Evolutionary conservation across 1,140 invertebrate genomes (phyloP), one percentile per base, ranked within the genome.

Genomic region (Drosophila nasuta): DNA sequence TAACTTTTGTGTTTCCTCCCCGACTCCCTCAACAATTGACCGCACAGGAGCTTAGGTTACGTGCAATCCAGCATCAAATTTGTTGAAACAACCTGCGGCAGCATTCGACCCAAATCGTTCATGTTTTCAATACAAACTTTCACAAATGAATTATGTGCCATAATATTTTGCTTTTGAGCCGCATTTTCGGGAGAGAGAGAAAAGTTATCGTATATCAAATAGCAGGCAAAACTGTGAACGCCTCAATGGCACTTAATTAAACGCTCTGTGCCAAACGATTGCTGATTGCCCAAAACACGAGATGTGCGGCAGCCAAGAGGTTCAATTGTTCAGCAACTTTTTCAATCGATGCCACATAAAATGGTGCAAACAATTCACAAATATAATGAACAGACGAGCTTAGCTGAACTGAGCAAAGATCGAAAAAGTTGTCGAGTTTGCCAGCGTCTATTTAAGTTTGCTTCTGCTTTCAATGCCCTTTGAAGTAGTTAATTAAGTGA

Each of bases 401-500:
- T 63, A 82, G 72, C 45, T 68, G 63, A 30, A 28, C n/a, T 6
- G 25, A 45, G 35, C 33, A 58, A 25, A 49, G 63, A 75, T 60
- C 52, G 77, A 78, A 78, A 81, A 69, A 57, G 57, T 77, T 82
- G 60, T 62, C 75, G 43, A 69, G 54, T 46, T 64, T 28, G n/a
- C 3, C n/a, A 17, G 17, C 45, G 30, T 62, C 79, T 80, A 62
- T 67, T 70, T 25, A 51, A 75, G 68, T 58, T 68, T 25, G 20
- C 20, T 51, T 60, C 10, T 64, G 57, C 68, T 74, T 45, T 15
- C 43, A 43, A 59, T 64, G 74, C 60, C 74, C 48, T 64, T 62
- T 80, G 77, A 83, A 87, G 83, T 78, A 75, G 85, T 80, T 87
- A 86, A 87, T 87, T 87, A 88, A 87, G 83, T 82, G 82, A 87